A percentile compares a stretch with the other conserved stretches of the same genome.
These are phyloP conservation scores for Trochalopteron elliotii DNA, from an alignment of 2,113 vertebrate genomes.

Conservation along the genomic window DNA sequence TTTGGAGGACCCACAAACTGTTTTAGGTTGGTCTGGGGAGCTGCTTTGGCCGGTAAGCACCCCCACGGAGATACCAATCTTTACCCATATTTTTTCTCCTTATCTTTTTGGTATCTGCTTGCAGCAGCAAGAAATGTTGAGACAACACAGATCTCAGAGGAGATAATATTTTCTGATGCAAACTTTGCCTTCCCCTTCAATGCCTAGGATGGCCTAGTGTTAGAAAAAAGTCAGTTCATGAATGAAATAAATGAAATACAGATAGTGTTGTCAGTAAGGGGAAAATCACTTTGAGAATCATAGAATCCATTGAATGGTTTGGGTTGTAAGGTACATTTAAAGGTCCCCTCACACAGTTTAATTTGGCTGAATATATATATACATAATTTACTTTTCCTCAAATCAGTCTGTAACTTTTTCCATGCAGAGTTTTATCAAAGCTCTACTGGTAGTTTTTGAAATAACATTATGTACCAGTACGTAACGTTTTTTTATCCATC, in stretches of 20 bases:
- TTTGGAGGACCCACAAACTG: too few species aligned
- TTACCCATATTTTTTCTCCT: neutral
- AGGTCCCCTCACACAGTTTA: neutral
- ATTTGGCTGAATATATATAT: neutral
- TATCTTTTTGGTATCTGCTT: neutral
- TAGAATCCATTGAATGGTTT: neutral
- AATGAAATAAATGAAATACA: neutral
- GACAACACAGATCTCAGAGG: neutral
- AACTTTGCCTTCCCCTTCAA: neutral
- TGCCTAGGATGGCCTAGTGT: neutral
- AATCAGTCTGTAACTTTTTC: neutral
- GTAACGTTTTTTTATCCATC: neutral
- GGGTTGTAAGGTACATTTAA: neutral
- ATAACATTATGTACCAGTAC: neutral
- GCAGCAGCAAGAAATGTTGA: neutral
- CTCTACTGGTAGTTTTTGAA: neutral
- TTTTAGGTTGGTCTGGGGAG: too few species aligned
- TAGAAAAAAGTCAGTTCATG: neutral
- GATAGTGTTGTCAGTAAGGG: neutral
- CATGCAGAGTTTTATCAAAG: neutral
- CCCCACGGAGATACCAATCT: too few species aligned
- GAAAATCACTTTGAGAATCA: neutral
- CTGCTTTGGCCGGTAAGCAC: too few species aligned
- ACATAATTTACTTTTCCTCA: neutral
- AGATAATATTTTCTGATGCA: neutral